These are phyloP conservation scores for Pasiphila rectangulata DNA, from an alignment of 2,888 invertebrate species.

Conservation along the genomic window DNA sequence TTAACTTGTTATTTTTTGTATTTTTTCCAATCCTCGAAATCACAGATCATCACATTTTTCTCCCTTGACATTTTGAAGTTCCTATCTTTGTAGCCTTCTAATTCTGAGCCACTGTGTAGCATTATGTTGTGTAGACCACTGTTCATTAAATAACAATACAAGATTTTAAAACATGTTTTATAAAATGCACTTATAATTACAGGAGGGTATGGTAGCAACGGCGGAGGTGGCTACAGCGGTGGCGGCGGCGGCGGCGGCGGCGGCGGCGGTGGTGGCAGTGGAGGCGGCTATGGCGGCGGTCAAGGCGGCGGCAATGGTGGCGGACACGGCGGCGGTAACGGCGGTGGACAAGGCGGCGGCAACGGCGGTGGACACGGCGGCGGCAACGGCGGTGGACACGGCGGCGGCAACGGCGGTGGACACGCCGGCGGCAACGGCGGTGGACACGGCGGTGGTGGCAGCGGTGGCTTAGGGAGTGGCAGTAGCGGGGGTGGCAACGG, in stretches of 20 bases:
- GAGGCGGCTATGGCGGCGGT: slow-evolving; percentile 30
- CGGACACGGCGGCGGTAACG: slow-evolving; percentile 27
- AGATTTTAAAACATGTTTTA: too few relatives aligned
- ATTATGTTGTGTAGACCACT: too few relatives aligned
- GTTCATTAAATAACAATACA: too few relatives aligned
- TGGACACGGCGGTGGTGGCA: slow-evolving; percentile 29
- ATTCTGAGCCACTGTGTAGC: too few relatives aligned
- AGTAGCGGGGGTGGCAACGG: slow-evolving; percentile 14
- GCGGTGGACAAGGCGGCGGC: slow-evolving; percentile 29
- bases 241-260: slow-evolving; percentile 11
- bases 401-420: slow-evolving; percentile 10
- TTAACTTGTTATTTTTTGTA: too few relatives aligned
- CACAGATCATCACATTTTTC: too few relatives aligned
- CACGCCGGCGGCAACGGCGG: slow-evolving; percentile 24
- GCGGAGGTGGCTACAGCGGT: background rate
- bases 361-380: slow-evolving; percentile 16
- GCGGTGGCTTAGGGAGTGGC: slow-evolving; percentile 14
- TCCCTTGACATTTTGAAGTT: too few relatives aligned
- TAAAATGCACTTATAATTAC: slow-evolving; percentile 16
- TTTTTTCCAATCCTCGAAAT: too few relatives aligned
- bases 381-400: slow-evolving; percentile 26
- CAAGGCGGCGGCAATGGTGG: slow-evolving; percentile 26
- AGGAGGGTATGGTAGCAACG: slow-evolving; percentile 34
- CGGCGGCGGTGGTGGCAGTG: background rate
- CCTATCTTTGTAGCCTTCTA: too few relatives aligned